Conservation (phyloP, 2,113 vertebrate genomes). For the Nerophis ophidion region DNA sequence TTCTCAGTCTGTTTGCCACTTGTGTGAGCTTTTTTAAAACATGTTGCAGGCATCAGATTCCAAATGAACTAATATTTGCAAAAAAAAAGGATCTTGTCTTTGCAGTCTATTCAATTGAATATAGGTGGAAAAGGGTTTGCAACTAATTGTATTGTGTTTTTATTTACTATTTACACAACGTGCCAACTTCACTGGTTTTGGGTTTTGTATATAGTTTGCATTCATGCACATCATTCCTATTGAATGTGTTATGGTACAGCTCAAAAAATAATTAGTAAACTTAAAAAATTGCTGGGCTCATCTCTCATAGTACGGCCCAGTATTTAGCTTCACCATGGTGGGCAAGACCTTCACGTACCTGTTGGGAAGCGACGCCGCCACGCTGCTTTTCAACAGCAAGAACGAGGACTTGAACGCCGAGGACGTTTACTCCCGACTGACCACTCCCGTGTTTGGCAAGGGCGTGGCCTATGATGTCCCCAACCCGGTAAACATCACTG, state of each 20-base stretch:
- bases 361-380: constrained; percentile 90
- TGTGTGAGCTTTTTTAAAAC: no score
- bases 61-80: no score
- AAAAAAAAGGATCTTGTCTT: no score
- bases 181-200: no score
- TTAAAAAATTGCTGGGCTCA: neutral
- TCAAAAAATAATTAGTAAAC: no score
- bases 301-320: constrained; percentile 83
- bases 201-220: neutral
- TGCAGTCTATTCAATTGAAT: no score
- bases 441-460: constrained; percentile 93
- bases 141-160: no score
- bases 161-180: no score
- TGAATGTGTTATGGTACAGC: no score
- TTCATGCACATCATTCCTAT: neutral
- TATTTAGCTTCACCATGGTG: constrained; percentile 98
- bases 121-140: no score
- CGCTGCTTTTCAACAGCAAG: constrained; percentile 93
- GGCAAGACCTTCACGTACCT: constrained; percentile 95
- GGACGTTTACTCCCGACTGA: constrained; percentile 89
- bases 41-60: no score
- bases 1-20: no score
- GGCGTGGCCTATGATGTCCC: constrained; percentile 95
- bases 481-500: constrained; percentile 73
- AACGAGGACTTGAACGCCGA: constrained; percentile 96